These are phyloP conservation scores for Hirtodrosophila alboralis DNA, from an alignment of 2,888 invertebrate genomes.

Conservation along the genomic window DNA sequence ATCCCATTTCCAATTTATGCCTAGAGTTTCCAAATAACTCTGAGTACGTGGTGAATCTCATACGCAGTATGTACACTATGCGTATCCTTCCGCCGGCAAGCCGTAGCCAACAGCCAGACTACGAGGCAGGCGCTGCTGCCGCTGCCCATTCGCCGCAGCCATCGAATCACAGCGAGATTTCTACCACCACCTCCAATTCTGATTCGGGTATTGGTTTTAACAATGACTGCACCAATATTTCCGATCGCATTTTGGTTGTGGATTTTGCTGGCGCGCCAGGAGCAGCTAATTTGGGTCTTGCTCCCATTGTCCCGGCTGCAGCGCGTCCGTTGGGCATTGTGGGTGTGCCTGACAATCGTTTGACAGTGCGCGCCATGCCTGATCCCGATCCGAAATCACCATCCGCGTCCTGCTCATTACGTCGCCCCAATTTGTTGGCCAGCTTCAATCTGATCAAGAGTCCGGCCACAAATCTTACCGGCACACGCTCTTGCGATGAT, in stretches of 20 bases:
- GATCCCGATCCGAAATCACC: slow-evolving; percentile 85
- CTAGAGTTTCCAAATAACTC: slow-evolving; percentile 96
- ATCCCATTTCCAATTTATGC: slow-evolving; percentile 91
- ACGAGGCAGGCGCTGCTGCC: slow-evolving; percentile 62
- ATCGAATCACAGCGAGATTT: slow-evolving; percentile 91
- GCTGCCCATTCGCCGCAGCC: slow-evolving; percentile 92
- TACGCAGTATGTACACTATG: slow-evolving; percentile 90
- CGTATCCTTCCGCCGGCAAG: slow-evolving; percentile 84
- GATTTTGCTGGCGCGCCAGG: slow-evolving; percentile 85
- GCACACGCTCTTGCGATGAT: slow-evolving; percentile 86
- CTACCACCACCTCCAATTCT: slow-evolving; percentile 94
- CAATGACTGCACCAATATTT: slow-evolving; percentile 93
- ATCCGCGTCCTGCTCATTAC: slow-evolving; percentile 46
- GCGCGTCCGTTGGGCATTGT: slow-evolving; percentile 81
- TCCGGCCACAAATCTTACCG: slow-evolving; percentile 79
- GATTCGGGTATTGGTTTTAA: slow-evolving; percentile 98
- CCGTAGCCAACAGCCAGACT: slow-evolving; percentile 71
- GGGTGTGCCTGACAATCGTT: slow-evolving; percentile 81
- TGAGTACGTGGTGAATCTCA: slow-evolving; percentile 89
- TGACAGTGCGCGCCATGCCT: slow-evolving; percentile 89
- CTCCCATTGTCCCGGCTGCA: slow-evolving; percentile 39
- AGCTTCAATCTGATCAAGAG: slow-evolving; percentile 85
- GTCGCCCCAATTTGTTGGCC: slow-evolving; percentile 77
- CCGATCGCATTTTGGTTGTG: slow-evolving; percentile 91
- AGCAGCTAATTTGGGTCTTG: slow-evolving; percentile 32